Conservation (phyloP, 2,113 vertebrate species). For the Euleptes europaea region DNA sequence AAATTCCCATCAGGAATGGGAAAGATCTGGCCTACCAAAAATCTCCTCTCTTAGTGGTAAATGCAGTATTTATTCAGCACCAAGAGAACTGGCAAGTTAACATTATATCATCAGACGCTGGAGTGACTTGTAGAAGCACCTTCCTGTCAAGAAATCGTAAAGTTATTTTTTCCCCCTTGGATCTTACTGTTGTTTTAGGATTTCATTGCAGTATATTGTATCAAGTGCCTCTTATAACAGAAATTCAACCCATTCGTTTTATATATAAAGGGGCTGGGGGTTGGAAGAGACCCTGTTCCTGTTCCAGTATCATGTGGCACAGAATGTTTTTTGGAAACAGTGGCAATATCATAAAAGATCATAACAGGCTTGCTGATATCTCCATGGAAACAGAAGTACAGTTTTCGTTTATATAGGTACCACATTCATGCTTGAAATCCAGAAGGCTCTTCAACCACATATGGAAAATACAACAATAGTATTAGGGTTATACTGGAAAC, state of each 20-base stretch:
- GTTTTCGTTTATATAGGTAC: neutral
- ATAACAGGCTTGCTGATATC: constrained; percentile 11
- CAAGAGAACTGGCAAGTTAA: neutral
- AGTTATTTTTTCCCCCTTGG: neutral
- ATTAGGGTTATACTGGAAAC: constrained; percentile 7
- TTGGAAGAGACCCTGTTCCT: neutral
- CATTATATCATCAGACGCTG: neutral
- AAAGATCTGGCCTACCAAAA: neutral
- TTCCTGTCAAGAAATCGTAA: neutral
- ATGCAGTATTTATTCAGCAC: neutral
- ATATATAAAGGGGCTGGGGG: neutral
- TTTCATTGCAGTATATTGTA: too few species aligned
- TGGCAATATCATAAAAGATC: accelerated
- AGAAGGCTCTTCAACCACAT: neutral
- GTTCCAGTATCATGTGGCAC: neutral
- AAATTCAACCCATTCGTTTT: neutral
- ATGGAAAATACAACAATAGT: neutral
- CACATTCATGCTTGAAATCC: neutral
- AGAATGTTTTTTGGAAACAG: neutral
- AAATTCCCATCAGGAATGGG: neutral
- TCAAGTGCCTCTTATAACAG: neutral
- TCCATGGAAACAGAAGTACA: neutral
- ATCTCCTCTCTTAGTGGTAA: neutral
- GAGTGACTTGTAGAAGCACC: neutral
- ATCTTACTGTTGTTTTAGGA: too few species aligned